Base-by-base conservation (phyloP, 1,140 invertebrate genomes). In the Trichonephila clavata region DNA sequence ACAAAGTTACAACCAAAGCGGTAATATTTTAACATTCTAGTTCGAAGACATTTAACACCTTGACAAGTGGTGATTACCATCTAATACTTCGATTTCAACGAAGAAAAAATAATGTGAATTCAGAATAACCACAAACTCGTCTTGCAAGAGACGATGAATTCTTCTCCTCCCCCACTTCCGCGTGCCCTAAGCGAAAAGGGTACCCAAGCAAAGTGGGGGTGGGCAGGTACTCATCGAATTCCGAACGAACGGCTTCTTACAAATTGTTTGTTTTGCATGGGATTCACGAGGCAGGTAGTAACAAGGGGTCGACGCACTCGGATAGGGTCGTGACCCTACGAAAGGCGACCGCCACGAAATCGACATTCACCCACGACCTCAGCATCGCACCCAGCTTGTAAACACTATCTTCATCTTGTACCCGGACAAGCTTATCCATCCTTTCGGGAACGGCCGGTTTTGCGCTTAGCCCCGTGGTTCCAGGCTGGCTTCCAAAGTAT, bases 221-320 rank as follows among this genome's bases (percentile, higher is more conserved):
- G 87, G 60, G 61, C 27, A 65, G 20, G 50, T 50, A 50, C 10
- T 71, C 65, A 71, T 68, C 87, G 87, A 77, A 89, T 89, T 89
- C 87, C 87, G n/a, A 65, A 14, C 39, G 57, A 57, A 86, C 84
- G 39, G 87, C 87, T 89, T 32, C 87, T 77, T 71, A 77, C 87
- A 89, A 89, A 89, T 89, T 89, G 65, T 89, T 89, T 89, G 87
- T 50, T 89, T 89, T 60, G 27, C 63, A 43, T 65, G 86, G n/a
- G 50, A 50, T 50, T 50, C 50, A 50, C 24, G n/a, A 77, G 68
- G 68, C 63, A 60, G 81, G 89, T 90, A 81, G 71, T 90, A 90
- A 90, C 89, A 57, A 90, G 89, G 89, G 89, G 68, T 90, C 89
- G 89, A 81, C 89, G 89, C 27, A 90, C 89, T 81, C 77, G 27